A percentile compares a stretch with the other conserved stretches of the same genome.
These are phyloP conservation scores for Stegophylla sp. DNA, from an alignment of 2,888 invertebrate genomes.

Conservation along the genomic window DNA sequence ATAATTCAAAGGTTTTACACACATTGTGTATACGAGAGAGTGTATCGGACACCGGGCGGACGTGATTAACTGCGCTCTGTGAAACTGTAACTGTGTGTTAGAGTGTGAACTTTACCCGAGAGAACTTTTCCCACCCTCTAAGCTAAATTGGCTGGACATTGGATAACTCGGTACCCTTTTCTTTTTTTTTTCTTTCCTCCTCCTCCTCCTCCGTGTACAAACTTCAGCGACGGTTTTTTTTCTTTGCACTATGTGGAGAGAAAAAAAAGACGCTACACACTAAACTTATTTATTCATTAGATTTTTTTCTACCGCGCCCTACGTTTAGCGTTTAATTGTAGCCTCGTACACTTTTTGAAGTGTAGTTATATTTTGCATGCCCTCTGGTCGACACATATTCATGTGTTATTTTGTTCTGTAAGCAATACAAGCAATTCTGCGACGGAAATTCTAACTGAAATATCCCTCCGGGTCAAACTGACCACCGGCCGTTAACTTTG, in stretches of 20 bases:
- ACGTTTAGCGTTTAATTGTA: conserved; percentile 3
- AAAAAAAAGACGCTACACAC: neutral
- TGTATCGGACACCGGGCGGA: conserved; percentile 56
- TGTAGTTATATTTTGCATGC: neutral
- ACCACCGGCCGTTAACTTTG: conserved; percentile 5
- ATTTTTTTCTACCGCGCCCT: neutral
- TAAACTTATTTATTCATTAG: conserved; percentile 30
- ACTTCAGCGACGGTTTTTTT: conserved; percentile 13
- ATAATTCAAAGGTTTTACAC: conserved; percentile 59
- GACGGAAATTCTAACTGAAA: conserved; percentile 1
- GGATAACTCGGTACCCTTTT: conserved; percentile 48
- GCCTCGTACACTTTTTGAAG: neutral
- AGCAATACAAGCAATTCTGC: neutral
- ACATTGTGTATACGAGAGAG: conserved; percentile 42
- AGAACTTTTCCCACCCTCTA: conserved; percentile 24
- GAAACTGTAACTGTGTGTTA: conserved; percentile 53
- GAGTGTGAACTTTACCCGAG: conserved; percentile 54
- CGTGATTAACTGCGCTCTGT: conserved; percentile 57
- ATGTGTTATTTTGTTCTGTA: neutral
- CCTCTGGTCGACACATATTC: neutral
- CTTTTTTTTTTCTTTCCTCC: neutral
- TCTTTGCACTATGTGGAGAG: neutral
- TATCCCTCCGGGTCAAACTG: neutral
- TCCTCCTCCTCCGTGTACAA: neutral
- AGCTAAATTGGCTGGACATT: conserved; percentile 55